Conservation (phyloP, 2,888 invertebrate genomes). For the Julus scanicus region DNA sequence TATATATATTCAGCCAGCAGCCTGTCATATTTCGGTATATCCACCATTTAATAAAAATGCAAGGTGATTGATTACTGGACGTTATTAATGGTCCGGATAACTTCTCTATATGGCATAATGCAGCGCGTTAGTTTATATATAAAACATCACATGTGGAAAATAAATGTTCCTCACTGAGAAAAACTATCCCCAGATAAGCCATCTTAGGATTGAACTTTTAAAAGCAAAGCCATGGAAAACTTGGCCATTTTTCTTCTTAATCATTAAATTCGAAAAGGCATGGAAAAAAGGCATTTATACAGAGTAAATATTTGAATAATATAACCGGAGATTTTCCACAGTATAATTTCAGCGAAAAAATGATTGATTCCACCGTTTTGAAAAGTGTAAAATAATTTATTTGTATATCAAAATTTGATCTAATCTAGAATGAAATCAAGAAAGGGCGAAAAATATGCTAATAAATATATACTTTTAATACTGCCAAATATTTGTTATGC, state of each 20-base stretch:
- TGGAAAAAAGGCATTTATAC: constrained; percentile 20
- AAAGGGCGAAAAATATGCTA: no score
- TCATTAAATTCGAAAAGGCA: background rate
- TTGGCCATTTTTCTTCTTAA: constrained; percentile 17
- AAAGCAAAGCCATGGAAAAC: constrained; percentile 29
- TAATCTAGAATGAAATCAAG: background rate
- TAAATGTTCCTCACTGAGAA: constrained; percentile 30
- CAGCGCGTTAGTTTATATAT: constrained; percentile 36
- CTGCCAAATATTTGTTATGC: no score
- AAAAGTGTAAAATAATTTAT: constrained; percentile 23
- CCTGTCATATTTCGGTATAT: constrained; percentile 20
- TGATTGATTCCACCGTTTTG: constrained; percentile 10
- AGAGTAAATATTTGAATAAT: constrained; percentile 24
- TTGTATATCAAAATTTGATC: background rate
- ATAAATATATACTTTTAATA: no score
- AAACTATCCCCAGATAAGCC: constrained; percentile 8
- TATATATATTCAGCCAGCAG: background rate
- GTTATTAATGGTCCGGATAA: constrained; percentile 36
- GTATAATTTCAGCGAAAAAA: background rate
- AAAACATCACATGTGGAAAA: constrained; percentile 24
- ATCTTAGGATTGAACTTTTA: constrained; percentile 39
- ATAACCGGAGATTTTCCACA: background rate
- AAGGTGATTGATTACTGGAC: constrained; percentile 21
- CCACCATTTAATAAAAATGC: constrained; percentile 30
- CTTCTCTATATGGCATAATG: constrained; percentile 30